Base-by-base conservation (phyloP, 2,888 invertebrate genomes). In the Liopterus haemorrhoidalis region DNA sequence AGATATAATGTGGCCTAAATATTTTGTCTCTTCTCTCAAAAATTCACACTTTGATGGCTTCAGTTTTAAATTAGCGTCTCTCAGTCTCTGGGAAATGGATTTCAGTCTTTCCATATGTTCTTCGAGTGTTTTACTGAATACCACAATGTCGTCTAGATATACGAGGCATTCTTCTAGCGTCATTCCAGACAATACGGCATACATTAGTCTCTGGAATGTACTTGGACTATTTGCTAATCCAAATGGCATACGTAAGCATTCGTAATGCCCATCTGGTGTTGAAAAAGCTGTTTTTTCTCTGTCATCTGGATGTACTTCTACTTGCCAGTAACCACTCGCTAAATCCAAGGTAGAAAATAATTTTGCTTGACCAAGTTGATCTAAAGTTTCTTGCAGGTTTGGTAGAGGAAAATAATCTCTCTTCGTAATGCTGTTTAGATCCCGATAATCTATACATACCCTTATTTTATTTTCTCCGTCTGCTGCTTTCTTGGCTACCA, bases 401-500 rank as follows among this genome's bases (percentile, higher is more conserved):
- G 62, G 61, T 8, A 64, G 32, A 1, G 61, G 62, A 41, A 59
- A 58, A 1, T 53, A 35, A 43, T 62, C 59, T 1, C 55, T 54
- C 1, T 55, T 50, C 0, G 62, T 63, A 0, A 50, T 45, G 4
- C 51, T 48, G 31, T 64, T 65, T 4, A 63, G 30, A 11, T 41
- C 46, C 2, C 60, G 43, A 37, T 52, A 63, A 32, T 61, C 61
- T 3, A 57, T 54, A 25, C 54, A 48, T 5, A 61, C 49, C 27
- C 60, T 21, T 22, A 41, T 55, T 37, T 53, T 51, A 1, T 22
- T 15, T 15, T 38, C 47, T 2, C 50, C 50, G 11, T 51, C 49
- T 8, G 50, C 51, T 8, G 59, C 53, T 41, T 61, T 62, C 50
- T 66, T 68, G 12, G 52, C 52, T 2, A 64, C 63, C 1, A 68